These are phyloP conservation scores for Catocala fraxini DNA, from an alignment of 2,888 invertebrate genomes.

Conservation along the genomic window DNA sequence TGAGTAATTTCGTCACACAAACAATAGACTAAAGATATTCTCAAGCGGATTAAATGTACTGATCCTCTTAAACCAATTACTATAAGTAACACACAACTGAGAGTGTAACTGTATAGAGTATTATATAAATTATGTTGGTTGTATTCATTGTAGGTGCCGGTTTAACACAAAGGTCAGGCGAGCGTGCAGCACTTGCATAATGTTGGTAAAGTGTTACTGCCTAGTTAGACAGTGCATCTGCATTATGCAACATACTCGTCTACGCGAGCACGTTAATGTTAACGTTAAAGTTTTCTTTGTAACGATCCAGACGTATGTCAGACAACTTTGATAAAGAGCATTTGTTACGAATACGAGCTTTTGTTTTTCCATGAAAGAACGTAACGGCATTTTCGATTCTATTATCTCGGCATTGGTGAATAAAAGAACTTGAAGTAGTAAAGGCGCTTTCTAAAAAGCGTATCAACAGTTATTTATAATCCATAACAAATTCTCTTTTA, in stretches of 20 bases:
- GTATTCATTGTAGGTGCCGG: conserved; percentile 32
- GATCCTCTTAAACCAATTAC: conserved; percentile 57
- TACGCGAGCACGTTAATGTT: conserved; percentile 24
- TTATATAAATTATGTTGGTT: conserved; percentile 45
- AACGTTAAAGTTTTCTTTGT: conserved; percentile 24
- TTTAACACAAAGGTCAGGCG: conserved; percentile 66
- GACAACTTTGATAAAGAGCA: background rate
- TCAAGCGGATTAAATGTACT: conserved; percentile 39
- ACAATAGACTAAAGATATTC: conserved; percentile 16
- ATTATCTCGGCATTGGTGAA: no score
- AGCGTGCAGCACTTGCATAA: conserved; percentile 55
- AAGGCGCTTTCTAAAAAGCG: no score
- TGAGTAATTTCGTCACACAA: conserved; percentile 7
- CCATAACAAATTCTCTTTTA: no score
- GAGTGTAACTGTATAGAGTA: conserved; percentile 33
- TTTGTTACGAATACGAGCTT: background rate
- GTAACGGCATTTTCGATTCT: background rate
- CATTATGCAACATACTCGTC: conserved; percentile 50
- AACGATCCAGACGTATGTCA: conserved; percentile 19
- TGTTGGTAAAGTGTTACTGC: conserved; percentile 47
- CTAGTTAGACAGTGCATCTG: conserved; percentile 56
- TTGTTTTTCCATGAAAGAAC: background rate
- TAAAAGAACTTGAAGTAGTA: no score
- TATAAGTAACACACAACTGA: conserved; percentile 43
- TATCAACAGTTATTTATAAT: no score